Evolutionary conservation across 2,113 vertebrate genomes (phyloP), one percentile per base, ranked within the genome.

Genomic region (Rhinoptilus africanus): DNA sequence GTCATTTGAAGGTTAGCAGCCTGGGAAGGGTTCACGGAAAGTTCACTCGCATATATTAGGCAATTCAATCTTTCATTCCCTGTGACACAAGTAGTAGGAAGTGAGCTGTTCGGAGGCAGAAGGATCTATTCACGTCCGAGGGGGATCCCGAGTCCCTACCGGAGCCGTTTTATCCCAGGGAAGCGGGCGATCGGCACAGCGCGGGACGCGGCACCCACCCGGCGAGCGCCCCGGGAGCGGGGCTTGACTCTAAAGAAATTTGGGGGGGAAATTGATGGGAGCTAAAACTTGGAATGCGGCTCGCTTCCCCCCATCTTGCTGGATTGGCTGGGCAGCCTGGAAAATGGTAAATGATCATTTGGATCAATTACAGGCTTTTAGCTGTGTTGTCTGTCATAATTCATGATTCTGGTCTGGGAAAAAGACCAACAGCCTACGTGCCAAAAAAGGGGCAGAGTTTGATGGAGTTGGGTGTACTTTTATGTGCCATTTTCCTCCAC

Each of bases 1-100:
- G 99, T 99, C 99, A 99, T 99, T 98, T 99, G 99, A 99, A 99
- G 99, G 99, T 99, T 99, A 99, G 99, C 99, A 98, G 99, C 99
- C 98, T 99, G 98, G 98, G 98, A 99, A 98, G 98, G 99, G 99
- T 99, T 99, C 99, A 99, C 96, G 72, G 98, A 99, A 99, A 99
- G 99, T 99, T 99, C 99, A 99, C 98, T 97, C 98, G 99, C 99
- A 99, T 99, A 99, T 98, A 99, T 99, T 99, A 99, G 99, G 99
- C 99, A 98, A 99, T 99, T 98, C 99, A 99, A 99, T 99, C 99
- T 99, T 99, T 99, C 99, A 98, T 98, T 99, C 98, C 97, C 98
- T 95, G 98, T 99, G 99, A 99, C 99, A 99, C 98, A 99, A 99
- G 98, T 98, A 99, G 99, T 99, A 99, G 99, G 99, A 99, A 99